phyloP scores from a whole-genome alignment of 2,888 invertebrate species.

The Tetragonisca angustula region DNA sequence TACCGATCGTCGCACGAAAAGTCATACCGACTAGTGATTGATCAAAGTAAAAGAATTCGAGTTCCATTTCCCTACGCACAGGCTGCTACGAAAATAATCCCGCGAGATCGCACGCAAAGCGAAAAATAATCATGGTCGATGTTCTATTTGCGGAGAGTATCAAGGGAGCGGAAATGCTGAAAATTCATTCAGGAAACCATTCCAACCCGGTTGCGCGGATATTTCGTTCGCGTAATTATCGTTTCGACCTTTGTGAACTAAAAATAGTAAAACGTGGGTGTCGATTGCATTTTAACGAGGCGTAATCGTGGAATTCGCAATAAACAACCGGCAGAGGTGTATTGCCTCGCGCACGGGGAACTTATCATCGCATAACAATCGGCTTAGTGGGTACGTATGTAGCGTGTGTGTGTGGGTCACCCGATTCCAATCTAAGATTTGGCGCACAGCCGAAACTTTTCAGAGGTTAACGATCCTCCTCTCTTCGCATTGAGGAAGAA shows the following conservation, averaged over 20 bases:
- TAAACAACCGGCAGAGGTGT: slow-evolving; percentile 21
- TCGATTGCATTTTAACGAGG: slow-evolving; percentile 40
- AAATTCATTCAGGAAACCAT: slow-evolving; percentile 61
- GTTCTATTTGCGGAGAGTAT: slow-evolving; percentile 53
- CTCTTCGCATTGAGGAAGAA: slow-evolving; percentile 46
- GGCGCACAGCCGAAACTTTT: slow-evolving; percentile 80
- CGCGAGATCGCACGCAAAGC: slow-evolving; percentile 27
- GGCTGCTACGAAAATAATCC: slow-evolving; percentile 33
- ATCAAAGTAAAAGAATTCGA: not conserved
- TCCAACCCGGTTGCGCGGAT: slow-evolving; percentile 36
- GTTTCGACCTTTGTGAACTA: slow-evolving; percentile 57
- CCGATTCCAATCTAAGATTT: slow-evolving; percentile 81
- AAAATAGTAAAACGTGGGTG: slow-evolving; percentile 66
- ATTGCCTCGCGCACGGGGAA: not conserved
- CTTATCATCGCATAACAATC: slow-evolving; percentile 73
- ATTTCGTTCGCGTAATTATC: slow-evolving; percentile 62
- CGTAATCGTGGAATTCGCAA: slow-evolving; percentile 38
- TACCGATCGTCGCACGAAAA: not conserved
- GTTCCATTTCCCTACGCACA: not conserved
- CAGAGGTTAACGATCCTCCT: slow-evolving; percentile 83
- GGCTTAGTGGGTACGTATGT: slow-evolving; percentile 56
- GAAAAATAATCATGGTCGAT: slow-evolving; percentile 30
- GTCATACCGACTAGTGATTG: not conserved
- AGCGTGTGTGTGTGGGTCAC: slow-evolving; percentile 76
- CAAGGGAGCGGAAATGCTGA: slow-evolving; percentile 49